A percentile compares a stretch with the other conserved stretches of the same genome.
Evolutionary conservation across 2,113 vertebrate species (phyloP).

Genomic region (Meles meles): DNA sequence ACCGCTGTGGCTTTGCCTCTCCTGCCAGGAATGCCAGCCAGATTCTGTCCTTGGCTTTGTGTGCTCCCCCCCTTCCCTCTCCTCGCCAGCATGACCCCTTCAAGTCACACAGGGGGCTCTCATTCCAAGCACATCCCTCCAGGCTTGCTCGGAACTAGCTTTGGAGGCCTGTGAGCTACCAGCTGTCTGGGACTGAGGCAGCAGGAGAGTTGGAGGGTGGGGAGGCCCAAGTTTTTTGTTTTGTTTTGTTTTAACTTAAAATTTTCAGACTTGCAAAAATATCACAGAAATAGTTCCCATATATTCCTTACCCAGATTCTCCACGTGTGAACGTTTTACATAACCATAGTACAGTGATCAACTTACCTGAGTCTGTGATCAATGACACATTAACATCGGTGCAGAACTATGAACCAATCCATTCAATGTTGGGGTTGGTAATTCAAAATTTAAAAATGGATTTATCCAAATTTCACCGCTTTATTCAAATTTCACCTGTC

Average conservation of each 20-base stretch:
- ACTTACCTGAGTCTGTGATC: background rate
- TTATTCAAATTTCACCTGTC: background rate
- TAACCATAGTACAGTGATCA: background rate
- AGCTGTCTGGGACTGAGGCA: background rate
- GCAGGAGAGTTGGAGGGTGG: background rate
- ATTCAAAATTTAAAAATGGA: background rate
- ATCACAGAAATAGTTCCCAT: background rate
- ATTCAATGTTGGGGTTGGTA: background rate
- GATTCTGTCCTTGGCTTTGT: background rate
- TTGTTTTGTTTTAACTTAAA: background rate
- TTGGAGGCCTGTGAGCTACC: background rate
- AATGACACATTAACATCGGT: background rate
- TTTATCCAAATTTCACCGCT: background rate
- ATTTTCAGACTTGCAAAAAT: conserved; percentile 35
- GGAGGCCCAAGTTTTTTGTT: background rate
- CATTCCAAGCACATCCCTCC: background rate
- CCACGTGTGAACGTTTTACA: background rate
- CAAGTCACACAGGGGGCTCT: background rate
- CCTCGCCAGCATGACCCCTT: background rate
- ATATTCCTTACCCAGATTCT: background rate
- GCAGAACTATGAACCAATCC: background rate
- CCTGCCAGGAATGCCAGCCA: background rate
- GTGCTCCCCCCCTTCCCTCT: background rate
- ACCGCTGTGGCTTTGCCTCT: background rate
- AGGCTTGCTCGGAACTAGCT: background rate